Percentiles rank a stretch among this genome's conserved stretches.
Conservation (phyloP, 2,888 invertebrate genomes). For the Agrilus mali region DNA sequence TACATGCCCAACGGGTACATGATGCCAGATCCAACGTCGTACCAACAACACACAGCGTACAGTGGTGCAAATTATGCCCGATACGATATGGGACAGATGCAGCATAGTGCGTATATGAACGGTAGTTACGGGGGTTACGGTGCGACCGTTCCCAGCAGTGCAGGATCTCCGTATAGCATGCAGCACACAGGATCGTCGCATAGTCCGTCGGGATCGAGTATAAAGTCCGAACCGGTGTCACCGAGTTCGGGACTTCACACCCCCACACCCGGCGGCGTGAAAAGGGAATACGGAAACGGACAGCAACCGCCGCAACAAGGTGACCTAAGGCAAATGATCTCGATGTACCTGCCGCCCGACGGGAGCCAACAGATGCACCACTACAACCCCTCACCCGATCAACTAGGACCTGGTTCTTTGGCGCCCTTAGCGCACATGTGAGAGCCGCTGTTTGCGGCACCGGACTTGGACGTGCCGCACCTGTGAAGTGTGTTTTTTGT, state of each 20-base stretch:
- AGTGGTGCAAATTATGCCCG: conserved; percentile 61
- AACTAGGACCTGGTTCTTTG: conserved; percentile 50
- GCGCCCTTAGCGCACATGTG: conserved; percentile 54
- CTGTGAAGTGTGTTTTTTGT: conserved; percentile 21
- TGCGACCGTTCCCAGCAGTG: conserved; percentile 45
- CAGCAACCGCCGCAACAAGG: conserved; percentile 50
- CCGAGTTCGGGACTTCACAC: conserved; percentile 54
- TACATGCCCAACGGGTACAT: conserved; percentile 97
- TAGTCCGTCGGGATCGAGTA: conserved; percentile 77
- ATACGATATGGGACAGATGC: conserved; percentile 84
- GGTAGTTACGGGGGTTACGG: conserved; percentile 61
- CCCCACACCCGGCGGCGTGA: conserved; percentile 43
- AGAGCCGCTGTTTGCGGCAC: conserved; percentile 38
- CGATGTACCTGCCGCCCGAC: conserved; percentile 61
- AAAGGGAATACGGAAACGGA: conserved; percentile 54
- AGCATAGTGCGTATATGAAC: conserved; percentile 67
- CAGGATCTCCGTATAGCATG: conserved; percentile 59
- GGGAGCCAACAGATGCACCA: conserved; percentile 52
- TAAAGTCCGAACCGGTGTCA: conserved; percentile 81
- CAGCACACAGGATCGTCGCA: conserved; percentile 62
- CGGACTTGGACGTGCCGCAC: conserved; percentile 32
- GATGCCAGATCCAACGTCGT: conserved; percentile 72
- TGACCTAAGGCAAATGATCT: conserved; percentile 60
- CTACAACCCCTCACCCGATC: conserved; percentile 52
- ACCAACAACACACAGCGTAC: conserved; percentile 68